A percentile compares a stretch with the other conserved stretches of the same genome.
These are phyloP conservation scores for Conops quadrifasciatus DNA, from an alignment of 2,888 invertebrate genomes.

Conservation along the genomic window DNA sequence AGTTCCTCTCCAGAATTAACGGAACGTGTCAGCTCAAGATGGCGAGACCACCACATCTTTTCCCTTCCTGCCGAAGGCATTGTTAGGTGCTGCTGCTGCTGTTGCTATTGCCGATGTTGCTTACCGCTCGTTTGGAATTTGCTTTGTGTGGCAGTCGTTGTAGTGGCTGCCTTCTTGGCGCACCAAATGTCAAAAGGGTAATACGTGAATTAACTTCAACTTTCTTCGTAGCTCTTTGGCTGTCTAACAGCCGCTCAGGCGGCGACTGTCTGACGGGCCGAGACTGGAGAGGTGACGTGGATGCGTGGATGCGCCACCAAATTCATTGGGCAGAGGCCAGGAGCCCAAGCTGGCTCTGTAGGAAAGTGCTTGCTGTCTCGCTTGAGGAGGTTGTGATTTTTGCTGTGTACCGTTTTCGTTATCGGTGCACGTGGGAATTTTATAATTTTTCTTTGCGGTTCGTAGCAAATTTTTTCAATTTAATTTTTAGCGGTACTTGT, in stretches of 20 bases:
- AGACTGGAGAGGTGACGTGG: background rate
- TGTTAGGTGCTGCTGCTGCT: constrained; percentile 27
- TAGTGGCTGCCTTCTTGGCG: constrained; percentile 43
- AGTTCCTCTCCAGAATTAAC: constrained; percentile 31
- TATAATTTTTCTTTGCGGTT: background rate
- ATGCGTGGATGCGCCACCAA: background rate
- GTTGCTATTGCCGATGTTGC: constrained; percentile 48
- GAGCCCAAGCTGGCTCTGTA: background rate
- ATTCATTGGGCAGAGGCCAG: constrained; percentile 1
- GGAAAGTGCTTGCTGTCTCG: background rate
- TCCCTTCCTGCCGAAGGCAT: constrained; percentile 23
- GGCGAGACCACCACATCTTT: constrained; percentile 13
- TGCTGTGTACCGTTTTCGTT: background rate
- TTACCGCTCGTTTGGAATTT: constrained; percentile 28
- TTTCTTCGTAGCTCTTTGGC: background rate
- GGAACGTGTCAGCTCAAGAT: constrained; percentile 35
- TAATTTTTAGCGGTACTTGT: background rate
- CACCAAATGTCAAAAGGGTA: constrained; percentile 61
- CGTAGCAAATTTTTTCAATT: constrained; percentile 9
- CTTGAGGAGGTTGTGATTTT: background rate
- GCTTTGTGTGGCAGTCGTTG: constrained; percentile 27
- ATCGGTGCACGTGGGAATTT: constrained; percentile 23
- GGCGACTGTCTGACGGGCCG: no score
- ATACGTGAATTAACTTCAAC: constrained; percentile 61
- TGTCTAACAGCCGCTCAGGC: background rate